These are phyloP conservation scores for Scaptodrosophila lebanonensis DNA, from an alignment of 1,140 invertebrate species.

Conservation along the genomic window DNA sequence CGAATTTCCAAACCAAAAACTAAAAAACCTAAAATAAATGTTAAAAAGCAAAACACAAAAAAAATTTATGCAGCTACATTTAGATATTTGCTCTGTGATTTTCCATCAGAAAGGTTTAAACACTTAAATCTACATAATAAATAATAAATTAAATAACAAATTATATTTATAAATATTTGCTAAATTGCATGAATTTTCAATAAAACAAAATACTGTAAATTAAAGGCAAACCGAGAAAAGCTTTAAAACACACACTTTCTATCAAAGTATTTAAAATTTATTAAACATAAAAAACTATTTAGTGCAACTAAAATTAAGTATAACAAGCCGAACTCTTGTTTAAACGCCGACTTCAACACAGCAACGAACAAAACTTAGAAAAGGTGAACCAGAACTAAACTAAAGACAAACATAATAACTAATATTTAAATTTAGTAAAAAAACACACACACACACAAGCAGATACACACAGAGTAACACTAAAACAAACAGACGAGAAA, in stretches of 20 bases:
- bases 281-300: conserved; percentile 15
- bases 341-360: neutral
- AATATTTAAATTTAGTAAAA: neutral
- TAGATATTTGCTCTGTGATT: conserved; percentile 74
- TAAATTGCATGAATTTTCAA: conserved; percentile 34
- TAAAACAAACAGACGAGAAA: too few relatives aligned
- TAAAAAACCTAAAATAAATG: conserved; percentile 36
- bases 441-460: too few relatives aligned
- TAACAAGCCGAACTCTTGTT: neutral
- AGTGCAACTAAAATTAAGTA: conserved; percentile 23
- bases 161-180: conserved; percentile 58
- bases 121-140: conserved; percentile 49
- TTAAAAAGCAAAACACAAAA: conserved; percentile 27
- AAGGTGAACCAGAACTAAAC: conserved; percentile 11
- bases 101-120: conserved; percentile 71
- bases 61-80: conserved; percentile 40
- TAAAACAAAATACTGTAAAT: conserved; percentile 32
- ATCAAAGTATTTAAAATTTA: conserved; percentile 27
- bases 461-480: too few relatives aligned
- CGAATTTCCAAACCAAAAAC: conserved; percentile 66
- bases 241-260: conserved; percentile 45
- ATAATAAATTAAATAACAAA: conserved; percentile 34
- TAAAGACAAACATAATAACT: too few relatives aligned
- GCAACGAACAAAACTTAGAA: conserved; percentile 15
- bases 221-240: conserved; percentile 34